phyloP scores from a whole-genome alignment of 2,113 vertebrate species.

The Ginglymostoma cirratum region DNA sequence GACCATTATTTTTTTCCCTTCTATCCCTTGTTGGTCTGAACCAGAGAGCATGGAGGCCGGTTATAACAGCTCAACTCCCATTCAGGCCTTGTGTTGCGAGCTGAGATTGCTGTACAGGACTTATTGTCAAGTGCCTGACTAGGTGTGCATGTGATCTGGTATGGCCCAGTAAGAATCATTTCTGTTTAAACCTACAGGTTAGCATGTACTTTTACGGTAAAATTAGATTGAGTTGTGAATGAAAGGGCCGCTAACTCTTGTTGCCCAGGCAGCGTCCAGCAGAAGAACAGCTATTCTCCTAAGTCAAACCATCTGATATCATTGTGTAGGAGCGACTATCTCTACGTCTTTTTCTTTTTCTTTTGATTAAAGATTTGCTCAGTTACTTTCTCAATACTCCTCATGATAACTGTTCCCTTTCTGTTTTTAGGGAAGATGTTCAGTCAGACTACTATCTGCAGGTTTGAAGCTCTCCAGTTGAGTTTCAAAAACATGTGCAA shows the following conservation, averaged over 20 bases:
- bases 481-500: constrained; percentile 77
- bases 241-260: not conserved
- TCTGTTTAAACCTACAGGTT: not conserved
- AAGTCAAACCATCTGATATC: too few relatives aligned
- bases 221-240: not conserved
- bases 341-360: not conserved
- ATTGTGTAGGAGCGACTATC: too few relatives aligned
- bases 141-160: not conserved
- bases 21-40: not conserved
- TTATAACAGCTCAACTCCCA: not conserved
- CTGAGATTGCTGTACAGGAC: not conserved
- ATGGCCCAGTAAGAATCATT: not conserved
- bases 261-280: not conserved
- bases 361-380: not conserved
- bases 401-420: not conserved
- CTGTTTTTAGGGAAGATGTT: constrained; percentile 63
- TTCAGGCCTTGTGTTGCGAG: not conserved
- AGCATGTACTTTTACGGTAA: not conserved
- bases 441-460: constrained; percentile 73
- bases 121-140: not conserved
- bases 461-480: constrained; percentile 69
- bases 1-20: not conserved
- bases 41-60: too few relatives aligned
- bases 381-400: not conserved
- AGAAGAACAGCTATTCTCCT: not conserved